phyloP scores from a whole-genome alignment of 92 coral and sea anemone genomes.

The Bergia sp. region DNA sequence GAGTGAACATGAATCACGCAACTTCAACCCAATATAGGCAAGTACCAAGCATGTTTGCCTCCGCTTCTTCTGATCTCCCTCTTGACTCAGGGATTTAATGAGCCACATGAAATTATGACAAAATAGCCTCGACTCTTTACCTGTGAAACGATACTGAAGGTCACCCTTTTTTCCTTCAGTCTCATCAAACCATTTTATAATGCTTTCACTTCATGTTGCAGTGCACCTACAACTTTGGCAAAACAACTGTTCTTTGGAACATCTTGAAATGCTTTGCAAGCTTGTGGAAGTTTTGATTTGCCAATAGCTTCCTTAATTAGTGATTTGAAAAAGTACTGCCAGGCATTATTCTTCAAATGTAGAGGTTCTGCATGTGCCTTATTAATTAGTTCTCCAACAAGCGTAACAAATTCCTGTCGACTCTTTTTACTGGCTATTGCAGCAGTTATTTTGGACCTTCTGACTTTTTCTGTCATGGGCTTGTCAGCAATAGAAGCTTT shows the following conservation, averaged over 20 bases:
- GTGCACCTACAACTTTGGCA: background rate
- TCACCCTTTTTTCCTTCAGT: slow-evolving; percentile 68
- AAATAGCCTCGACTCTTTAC: slow-evolving; percentile 66
- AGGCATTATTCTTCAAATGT: slow-evolving; percentile 46
- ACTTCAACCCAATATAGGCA: slow-evolving; percentile 46
- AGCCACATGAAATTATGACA: slow-evolving; percentile 66
- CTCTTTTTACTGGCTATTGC: slow-evolving; percentile 62
- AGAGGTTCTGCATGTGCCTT: slow-evolving; percentile 68
- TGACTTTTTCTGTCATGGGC: slow-evolving; percentile 35
- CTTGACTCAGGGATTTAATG: slow-evolving; percentile 44
- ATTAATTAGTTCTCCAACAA: slow-evolving; percentile 54
- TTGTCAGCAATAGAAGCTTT: slow-evolving; percentile 41
- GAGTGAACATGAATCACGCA: slow-evolving; percentile 66
- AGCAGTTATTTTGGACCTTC: slow-evolving; percentile 58
- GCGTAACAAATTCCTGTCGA: slow-evolving; percentile 59
- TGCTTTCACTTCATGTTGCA: slow-evolving; percentile 32
- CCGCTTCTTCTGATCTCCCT: slow-evolving; percentile 64
- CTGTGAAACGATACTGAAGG: slow-evolving; percentile 75
- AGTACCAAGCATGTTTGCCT: slow-evolving; percentile 57
- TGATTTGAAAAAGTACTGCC: slow-evolving; percentile 31
- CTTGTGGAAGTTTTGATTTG: background rate
- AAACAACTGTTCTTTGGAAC: slow-evolving; percentile 9
- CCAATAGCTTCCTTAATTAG: slow-evolving; percentile 24
- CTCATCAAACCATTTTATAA: slow-evolving; percentile 73
- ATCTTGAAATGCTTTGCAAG: slow-evolving; percentile 12